Base-by-base conservation (phyloP, 2,113 vertebrate species). In the Bombycilla garrulus region DNA sequence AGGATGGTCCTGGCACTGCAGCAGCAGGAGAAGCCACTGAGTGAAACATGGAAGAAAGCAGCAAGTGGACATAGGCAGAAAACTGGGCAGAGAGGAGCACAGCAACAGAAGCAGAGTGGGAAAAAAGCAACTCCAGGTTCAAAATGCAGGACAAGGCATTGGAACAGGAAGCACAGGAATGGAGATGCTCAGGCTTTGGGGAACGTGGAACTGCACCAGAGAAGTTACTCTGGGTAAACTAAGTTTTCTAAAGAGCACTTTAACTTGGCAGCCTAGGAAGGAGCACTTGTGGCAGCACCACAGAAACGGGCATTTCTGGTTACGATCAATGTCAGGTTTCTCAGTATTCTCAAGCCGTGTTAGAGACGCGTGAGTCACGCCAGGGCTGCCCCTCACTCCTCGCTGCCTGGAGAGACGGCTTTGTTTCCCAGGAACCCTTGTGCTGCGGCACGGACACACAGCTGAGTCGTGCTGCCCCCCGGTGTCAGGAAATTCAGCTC, bases 401-500 rank as follows among this genome's bases (percentile, higher is more conserved):
- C 61, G 4, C 38, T 2, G 66, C 79, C 36, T 0, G 58, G 33
- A 33, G 5, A 29, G 18, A 6, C 6, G 1, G 15, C 24, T 29
- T 69, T 47, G 15, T 7, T 79, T 78, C 56, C 64, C 69, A 20
- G 69, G 60, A 77, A 25, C n/a, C 35, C 57, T 38, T 2, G 28
- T 5, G 28, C 47, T 3, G 26, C 2, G 0, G 44, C 1, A 0
- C 0, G 1, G 3, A 38, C 65, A 8, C 54, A 42, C 14, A 12
- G 13, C 38, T 20, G 87, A 42, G 33, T 7, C 0, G 9, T 88
- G 72, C 93, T 96, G 93, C 91, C 89, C 80, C 58, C 87, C 25
- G 2, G 20, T 15, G 94, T 26, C 88, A 11, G 25, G 16, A 47
- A 9, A 22, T 4, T 12, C 66, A 3, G 70, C 45, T 67, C 44